Evolutionary conservation across 2,113 vertebrate species (phyloP), one percentile per base, ranked within the genome.

Genomic region (Anoura caudifer): DNA sequence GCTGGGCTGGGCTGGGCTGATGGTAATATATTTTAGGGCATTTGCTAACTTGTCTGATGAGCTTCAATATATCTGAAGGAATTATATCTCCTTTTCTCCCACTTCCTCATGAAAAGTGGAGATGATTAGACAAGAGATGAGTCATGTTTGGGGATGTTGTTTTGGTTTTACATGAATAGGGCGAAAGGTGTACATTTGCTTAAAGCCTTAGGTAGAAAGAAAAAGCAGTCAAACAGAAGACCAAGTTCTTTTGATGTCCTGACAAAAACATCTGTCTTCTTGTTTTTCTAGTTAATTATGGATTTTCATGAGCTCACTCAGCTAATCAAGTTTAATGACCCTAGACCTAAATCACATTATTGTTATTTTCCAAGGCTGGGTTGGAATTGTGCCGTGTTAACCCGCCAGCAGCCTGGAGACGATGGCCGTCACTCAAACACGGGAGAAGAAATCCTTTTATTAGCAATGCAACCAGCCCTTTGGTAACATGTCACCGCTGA

Each of bases 251-350:
- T 95, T 65, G 31, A 7, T 91, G 97, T 95, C 50, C 67, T 97
- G 75, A 90, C 56, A 92, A 97, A 93, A 93, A 80, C 1, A 14
- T 50, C 38, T 88, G 59, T 96, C 61, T 97, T 95, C 95, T 97
- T 97, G 33, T 97, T 97, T 98, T 94, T 75, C 97, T 96, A 97
- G 96, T 96, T 97, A 97, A 97, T 97, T 97, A 97, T 95, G 93
- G 98, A 97, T 98, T 98, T 98, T 98, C 94, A 92, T 94, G 95
- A 97, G 89, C 91, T 96, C 8, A 96, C 77, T 96, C 96, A 97
- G 91, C 95, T 98, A 98, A 98, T 98, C 91, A 87, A 92, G 89
- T 98, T 98, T 98, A 98, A 98, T 92, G 97, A 96, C 91, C 97
- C 86, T 96, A 96, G 98, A 97, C 87, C 61, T 95, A 97, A 98